Evolutionary conservation across 2,797 vertebrate genomes (phyloP).

Genomic region (Adrianichthys oophorus): DNA sequence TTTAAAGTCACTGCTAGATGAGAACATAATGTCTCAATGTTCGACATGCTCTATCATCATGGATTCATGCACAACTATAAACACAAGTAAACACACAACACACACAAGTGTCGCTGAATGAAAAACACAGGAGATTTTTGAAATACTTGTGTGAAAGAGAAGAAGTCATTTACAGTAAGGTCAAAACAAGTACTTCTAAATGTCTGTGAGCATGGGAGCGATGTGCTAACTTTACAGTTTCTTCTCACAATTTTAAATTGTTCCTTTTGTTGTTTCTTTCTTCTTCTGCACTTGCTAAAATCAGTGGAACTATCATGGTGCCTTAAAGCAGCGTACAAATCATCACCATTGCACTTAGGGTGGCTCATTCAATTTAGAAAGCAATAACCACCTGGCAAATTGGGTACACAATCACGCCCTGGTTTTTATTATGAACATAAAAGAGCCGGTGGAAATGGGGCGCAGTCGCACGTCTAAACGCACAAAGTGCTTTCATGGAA

Average conservation of each 20-base stretch:
- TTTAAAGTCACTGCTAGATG: too few relatives aligned
- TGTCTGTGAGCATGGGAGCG: slow-evolving; percentile 25
- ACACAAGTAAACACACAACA: not conserved
- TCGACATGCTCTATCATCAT: too few relatives aligned
- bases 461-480: slow-evolving; percentile 50
- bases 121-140: slow-evolving; percentile 26
- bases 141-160: slow-evolving; percentile 24
- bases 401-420: slow-evolving; percentile 67
- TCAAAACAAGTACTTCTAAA: slow-evolving; percentile 34
- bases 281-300: slow-evolving; percentile 47
- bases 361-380: slow-evolving; percentile 74
- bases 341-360: slow-evolving; percentile 67
- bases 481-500: slow-evolving; percentile 62
- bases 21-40: too few relatives aligned
- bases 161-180: slow-evolving; percentile 31
- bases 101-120: slow-evolving; percentile 5
- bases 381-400: slow-evolving; percentile 78
- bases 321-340: slow-evolving; percentile 64
- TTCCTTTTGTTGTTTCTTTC: slow-evolving; percentile 40
- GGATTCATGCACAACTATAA: too few relatives aligned
- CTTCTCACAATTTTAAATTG: slow-evolving; percentile 30
- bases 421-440: slow-evolving; percentile 72
- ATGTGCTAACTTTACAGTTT: slow-evolving; percentile 14
- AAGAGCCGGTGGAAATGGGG: slow-evolving; percentile 69
- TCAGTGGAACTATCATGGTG: slow-evolving; percentile 49